phyloP scores from a whole-genome alignment of 2,113 vertebrate genomes.

The Octodon degus region DNA sequence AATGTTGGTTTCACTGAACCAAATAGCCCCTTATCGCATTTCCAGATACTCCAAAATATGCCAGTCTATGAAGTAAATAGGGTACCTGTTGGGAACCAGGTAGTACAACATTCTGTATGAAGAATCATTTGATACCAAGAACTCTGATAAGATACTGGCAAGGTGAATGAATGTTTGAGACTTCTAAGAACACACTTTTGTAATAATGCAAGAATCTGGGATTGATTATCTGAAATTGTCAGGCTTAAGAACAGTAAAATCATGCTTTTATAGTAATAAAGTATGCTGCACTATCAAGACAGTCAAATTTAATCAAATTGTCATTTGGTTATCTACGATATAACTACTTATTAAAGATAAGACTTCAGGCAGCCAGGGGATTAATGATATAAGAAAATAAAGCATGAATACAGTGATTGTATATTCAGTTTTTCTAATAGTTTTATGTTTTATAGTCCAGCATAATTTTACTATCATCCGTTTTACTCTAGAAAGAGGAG shows the following conservation, averaged over 20 bases:
- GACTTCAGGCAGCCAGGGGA: background rate
- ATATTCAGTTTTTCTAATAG: background rate
- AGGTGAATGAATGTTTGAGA: background rate
- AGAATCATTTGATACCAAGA: background rate
- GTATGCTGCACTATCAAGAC: background rate
- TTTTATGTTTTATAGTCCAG: background rate
- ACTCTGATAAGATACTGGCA: background rate
- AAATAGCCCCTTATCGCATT: background rate
- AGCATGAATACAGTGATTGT: background rate
- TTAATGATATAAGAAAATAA: background rate
- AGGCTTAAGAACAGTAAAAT: background rate
- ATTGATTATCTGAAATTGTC: background rate
- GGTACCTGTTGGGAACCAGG: background rate
- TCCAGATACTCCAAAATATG: background rate
- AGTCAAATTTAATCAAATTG: constrained; percentile 38
- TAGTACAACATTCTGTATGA: background rate
- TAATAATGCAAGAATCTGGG: background rate
- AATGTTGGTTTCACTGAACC: background rate
- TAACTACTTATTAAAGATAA: background rate
- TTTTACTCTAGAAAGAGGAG: background rate
- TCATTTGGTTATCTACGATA: background rate
- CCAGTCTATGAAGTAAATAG: background rate
- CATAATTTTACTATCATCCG: background rate
- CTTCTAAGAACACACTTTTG: background rate
- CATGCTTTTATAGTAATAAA: background rate